phyloP scores from a whole-genome alignment of 2,797 vertebrate species.

The Halcyon smyrnensis region DNA sequence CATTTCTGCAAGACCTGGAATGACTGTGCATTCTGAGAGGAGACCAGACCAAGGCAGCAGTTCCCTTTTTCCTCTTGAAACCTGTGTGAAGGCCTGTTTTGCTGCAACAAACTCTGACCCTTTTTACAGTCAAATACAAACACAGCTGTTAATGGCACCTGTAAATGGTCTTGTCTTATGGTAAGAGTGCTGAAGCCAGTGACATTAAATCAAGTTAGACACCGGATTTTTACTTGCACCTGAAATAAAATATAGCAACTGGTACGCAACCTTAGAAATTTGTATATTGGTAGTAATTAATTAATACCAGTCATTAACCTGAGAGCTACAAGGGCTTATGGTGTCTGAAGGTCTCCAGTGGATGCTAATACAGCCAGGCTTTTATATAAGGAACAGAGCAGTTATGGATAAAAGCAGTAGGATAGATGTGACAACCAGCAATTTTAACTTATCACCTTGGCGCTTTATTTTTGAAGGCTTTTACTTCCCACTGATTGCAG shows the following conservation, averaged over 20 bases:
- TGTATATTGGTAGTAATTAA: slow-evolving; percentile 15
- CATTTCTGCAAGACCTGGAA: not conserved
- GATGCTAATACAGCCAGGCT: slow-evolving; percentile 14
- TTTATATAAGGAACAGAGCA: slow-evolving; percentile 30
- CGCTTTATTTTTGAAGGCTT: slow-evolving; percentile 66
- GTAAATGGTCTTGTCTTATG: not conserved
- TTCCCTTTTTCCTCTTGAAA: not conserved
- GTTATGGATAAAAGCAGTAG: slow-evolving; percentile 53
- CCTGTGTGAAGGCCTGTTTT: not conserved
- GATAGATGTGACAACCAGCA: slow-evolving; percentile 52
- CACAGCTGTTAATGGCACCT: not conserved
- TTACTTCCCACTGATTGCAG: slow-evolving; percentile 67
- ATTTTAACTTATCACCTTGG: slow-evolving; percentile 64
- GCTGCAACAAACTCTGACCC: not conserved
- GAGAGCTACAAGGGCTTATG: not conserved
- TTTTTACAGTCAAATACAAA: not conserved
- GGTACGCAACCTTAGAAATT: not conserved
- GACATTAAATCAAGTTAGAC: not conserved
- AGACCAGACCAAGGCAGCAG: not conserved
- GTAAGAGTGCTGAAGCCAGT: not conserved
- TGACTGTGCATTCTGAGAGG: not conserved
- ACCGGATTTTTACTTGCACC: not conserved
- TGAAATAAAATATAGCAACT: not conserved
- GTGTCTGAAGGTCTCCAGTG: not conserved
- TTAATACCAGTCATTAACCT: slow-evolving; percentile 46